These are phyloP conservation scores for Accipiter virgatus DNA, from an alignment of 2,113 vertebrate species.

Conservation along the genomic window DNA sequence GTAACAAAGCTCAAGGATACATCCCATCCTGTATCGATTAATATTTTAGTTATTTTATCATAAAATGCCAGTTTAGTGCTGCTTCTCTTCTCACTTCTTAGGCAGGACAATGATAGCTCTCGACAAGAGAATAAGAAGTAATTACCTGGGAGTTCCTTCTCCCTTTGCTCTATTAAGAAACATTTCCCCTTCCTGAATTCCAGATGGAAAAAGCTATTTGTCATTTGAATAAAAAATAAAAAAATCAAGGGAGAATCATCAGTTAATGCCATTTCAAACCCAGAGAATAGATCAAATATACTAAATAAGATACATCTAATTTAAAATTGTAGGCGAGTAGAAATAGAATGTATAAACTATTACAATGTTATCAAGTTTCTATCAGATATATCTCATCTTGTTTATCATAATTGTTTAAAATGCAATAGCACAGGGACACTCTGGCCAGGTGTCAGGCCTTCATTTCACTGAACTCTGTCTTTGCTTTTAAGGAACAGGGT, in stretches of 20 bases:
- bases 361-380: not conserved
- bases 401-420: not conserved
- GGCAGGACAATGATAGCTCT: not conserved
- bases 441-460: not conserved
- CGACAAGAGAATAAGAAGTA: not conserved
- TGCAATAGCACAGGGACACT: rapidly evolving
- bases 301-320: not conserved
- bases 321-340: not conserved
- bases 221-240: not conserved
- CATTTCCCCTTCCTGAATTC: not conserved
- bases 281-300: not conserved
- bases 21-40: not conserved
- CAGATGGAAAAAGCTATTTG: not conserved
- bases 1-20: not conserved
- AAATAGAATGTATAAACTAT: not conserved
- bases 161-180: not conserved
- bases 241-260: not conserved
- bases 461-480: not conserved
- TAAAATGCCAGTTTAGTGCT: not conserved
- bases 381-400: not conserved
- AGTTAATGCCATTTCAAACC: not conserved
- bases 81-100: not conserved
- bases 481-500: not conserved
- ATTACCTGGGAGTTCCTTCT: not conserved
- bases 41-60: not conserved